A percentile compares a stretch with the other conserved stretches of the same genome.
These are phyloP conservation scores for Aplochiton taeniatus DNA, from an alignment of 2,797 vertebrate species.

Conservation along the genomic window DNA sequence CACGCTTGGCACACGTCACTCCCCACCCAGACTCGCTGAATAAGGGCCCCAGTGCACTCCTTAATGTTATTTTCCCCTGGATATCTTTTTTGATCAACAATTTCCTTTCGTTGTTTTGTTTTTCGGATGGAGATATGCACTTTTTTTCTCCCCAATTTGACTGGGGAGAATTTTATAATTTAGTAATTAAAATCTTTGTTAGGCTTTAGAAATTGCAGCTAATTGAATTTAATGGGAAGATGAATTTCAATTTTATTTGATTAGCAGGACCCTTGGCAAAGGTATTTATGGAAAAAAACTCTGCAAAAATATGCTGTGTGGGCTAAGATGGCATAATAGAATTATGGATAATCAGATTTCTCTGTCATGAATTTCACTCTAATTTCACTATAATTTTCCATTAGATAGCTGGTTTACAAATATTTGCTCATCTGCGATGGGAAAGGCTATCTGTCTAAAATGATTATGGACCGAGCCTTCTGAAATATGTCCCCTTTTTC, in stretches of 20 bases:
- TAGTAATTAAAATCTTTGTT: conserved; percentile 99
- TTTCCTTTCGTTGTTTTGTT: conserved; percentile 90
- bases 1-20: conserved; percentile 79
- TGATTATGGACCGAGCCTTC: conserved; percentile 90
- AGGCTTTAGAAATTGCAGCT: conserved; percentile 99
- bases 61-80: conserved; percentile 82
- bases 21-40: conserved; percentile 76
- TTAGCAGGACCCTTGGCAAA: conserved; percentile 99
- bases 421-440: conserved; percentile 99
- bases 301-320: conserved; percentile 99
- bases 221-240: conserved; percentile 99
- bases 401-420: conserved; percentile 99
- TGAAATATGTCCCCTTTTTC: conserved; percentile 80
- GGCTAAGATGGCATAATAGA: conserved; percentile 99
- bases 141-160: conserved; percentile 98
- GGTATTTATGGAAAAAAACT: conserved; percentile 99
- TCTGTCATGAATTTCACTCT: conserved; percentile 99
- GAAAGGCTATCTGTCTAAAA: conserved; percentile 99
- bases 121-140: conserved; percentile 89
- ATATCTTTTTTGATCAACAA: conserved; percentile 87
- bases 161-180: conserved; percentile 99
- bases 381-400: conserved; percentile 99
- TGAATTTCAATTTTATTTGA: conserved; percentile 99
- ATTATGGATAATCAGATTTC: conserved; percentile 99
- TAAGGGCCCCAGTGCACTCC: conserved; percentile 73